These are phyloP conservation scores for Scelioninae gen. 1 DNA, from an alignment of 2,888 invertebrate genomes.

Conservation along the genomic window DNA sequence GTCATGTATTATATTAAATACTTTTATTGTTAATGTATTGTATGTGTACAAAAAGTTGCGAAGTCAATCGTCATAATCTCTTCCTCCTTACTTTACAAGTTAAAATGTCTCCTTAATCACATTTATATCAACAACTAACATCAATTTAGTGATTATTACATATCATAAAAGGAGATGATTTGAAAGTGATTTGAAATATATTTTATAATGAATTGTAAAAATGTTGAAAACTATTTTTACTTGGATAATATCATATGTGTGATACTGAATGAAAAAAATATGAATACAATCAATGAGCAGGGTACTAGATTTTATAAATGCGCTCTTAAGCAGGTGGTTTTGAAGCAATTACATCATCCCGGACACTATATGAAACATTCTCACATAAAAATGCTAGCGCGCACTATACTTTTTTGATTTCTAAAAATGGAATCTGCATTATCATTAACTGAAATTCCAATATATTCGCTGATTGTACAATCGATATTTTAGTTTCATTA, in stretches of 20 bases:
- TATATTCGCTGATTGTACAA: constrained; percentile 41
- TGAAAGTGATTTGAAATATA: constrained; percentile 34
- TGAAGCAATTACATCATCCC: constrained; percentile 23
- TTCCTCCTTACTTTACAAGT: neutral
- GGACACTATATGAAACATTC: constrained; percentile 41
- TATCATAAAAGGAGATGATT: constrained; percentile 37
- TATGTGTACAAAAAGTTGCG: constrained; percentile 5
- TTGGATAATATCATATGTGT: constrained; percentile 52
- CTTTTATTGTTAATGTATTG: constrained; percentile 21
- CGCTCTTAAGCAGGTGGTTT: constrained; percentile 36
- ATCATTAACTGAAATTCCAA: constrained; percentile 43
- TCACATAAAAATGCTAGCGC: constrained; percentile 58
- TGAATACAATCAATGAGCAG: constrained; percentile 64
- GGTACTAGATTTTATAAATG: constrained; percentile 68
- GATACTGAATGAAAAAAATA: constrained; percentile 53
- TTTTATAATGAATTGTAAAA: constrained; percentile 51
- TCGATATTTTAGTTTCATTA: constrained; percentile 38
- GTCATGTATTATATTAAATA: neutral
- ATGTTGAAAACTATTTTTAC: constrained; percentile 54
- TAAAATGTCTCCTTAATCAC: neutral
- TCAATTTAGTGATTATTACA: constrained; percentile 21
- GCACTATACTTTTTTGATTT: constrained; percentile 47
- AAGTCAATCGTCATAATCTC: neutral
- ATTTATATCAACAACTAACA: neutral
- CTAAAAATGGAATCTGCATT: constrained; percentile 18